A percentile compares a stretch with the other conserved stretches of the same genome.
phyloP scores from a whole-genome alignment of 2,797 vertebrate genomes.

The Petrocephalus schoutedeni region DNA sequence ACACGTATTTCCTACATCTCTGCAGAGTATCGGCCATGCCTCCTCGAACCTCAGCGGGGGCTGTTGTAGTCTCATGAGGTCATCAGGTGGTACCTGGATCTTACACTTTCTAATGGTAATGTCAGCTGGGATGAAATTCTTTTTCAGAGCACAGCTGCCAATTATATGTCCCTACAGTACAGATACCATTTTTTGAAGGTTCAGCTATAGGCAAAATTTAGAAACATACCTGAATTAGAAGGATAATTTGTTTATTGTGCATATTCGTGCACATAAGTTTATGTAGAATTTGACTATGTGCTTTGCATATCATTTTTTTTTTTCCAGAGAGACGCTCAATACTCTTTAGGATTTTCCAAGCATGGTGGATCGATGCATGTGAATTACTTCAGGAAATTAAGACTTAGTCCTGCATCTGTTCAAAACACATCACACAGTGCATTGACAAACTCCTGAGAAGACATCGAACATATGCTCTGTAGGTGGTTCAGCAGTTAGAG shows the following conservation, averaged over 20 bases:
- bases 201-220: background rate
- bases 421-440: background rate
- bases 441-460: background rate
- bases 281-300: background rate
- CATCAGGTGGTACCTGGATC: background rate
- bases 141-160: background rate
- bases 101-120: background rate
- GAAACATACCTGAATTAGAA: background rate
- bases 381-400: conserved; percentile 14
- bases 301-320: background rate
- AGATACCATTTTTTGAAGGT: background rate
- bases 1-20: background rate
- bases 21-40: background rate
- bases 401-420: conserved; percentile 2
- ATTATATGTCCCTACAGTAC: background rate
- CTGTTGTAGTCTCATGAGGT: background rate
- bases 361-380: background rate
- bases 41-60: background rate
- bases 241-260: background rate
- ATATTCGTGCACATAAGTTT: background rate
- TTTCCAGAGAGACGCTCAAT: background rate
- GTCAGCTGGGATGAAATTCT: background rate
- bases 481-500: background rate
- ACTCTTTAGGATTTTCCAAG: background rate
- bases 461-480: background rate